phyloP scores from a whole-genome alignment of 2,797 vertebrate species.

The Hylomyscus alleni region DNA sequence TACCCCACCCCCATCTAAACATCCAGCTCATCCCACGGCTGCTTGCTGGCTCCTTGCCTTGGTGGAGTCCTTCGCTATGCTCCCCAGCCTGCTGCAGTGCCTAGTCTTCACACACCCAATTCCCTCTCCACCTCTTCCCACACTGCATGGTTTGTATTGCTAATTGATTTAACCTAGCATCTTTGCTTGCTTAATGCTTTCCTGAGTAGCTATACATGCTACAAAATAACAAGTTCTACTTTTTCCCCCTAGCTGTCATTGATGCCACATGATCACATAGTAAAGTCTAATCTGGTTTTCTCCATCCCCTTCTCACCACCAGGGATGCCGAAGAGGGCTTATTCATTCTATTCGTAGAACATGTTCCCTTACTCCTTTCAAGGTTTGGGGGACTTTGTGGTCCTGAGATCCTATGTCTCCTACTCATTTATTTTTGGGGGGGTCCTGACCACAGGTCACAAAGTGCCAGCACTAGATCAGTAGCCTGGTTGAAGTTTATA shows the following conservation, averaged over 20 bases:
- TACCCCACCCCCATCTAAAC: too few species aligned
- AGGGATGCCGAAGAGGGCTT: background rate
- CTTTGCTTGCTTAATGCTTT: constrained; percentile 12
- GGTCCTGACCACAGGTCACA: background rate
- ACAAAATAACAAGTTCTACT: background rate
- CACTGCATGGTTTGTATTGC: background rate
- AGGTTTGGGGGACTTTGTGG: background rate
- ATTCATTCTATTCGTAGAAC: background rate
- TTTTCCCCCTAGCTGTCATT: background rate
- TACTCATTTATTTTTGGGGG: too few species aligned
- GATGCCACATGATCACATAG: background rate
- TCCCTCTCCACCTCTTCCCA: background rate
- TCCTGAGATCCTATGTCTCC: background rate
- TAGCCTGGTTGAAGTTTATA: background rate
- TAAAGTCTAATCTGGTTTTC: background rate
- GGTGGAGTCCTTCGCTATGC: background rate
- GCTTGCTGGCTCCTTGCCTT: background rate
- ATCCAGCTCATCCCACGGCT: background rate
- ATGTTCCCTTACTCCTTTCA: background rate
- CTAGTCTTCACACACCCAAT: background rate
- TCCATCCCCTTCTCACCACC: background rate
- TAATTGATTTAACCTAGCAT: background rate
- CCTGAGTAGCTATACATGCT: background rate
- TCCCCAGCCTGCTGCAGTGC: background rate
- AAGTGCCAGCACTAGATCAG: background rate